Evolutionary conservation across 1,140 invertebrate genomes (phyloP), one percentile per base, ranked within the genome.

Genomic region (Lasaia peninsularis): DNA sequence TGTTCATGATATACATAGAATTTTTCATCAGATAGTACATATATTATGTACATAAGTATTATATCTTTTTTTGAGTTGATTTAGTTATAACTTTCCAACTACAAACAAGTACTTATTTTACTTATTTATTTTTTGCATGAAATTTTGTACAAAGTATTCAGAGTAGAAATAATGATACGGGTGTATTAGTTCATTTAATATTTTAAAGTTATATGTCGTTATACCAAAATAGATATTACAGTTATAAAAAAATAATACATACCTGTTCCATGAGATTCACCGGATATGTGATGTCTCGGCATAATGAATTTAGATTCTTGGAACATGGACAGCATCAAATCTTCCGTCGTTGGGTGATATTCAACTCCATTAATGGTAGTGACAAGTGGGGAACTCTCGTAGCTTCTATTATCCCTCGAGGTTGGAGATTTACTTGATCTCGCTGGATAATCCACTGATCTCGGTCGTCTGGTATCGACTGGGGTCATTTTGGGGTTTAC

Each of bases 401-500:
- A 85, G 65, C 76, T 86, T 35, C 82, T 79, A 51, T 83, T 79
- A 56, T 88, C 85, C 35, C 72, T 66, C 5, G 69, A 65, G 2
- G 70, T 57, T 8, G 73, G 70, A 2, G 73, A 71, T 0, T 65
- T 56, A 32, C 62, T 65, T 0, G 65, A 50, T 21, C 71, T 58
- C 0, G 69, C 21, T 12, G 86, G 81, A 49, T 79, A 83, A 51
- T 88, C 86, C 5, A 86, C 83, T 0, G 85, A 86, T 0, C 79
- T 66, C n/a, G 86, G 86, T 34, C 86, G 59, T 16, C 83, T 60
- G 1, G 67, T 59, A 52, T 87, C 86, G 12, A 86, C 81, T 0
- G 84, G 82, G 4, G 89, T 90, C 89, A 90, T 90, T 60, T 89
- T 89, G 10, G 89, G 89, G 60, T 90, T 90, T 0, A 90, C 81